Percentiles rank a stretch among this genome's conserved stretches.
These are phyloP conservation scores for Amphipyra tragopoginis DNA, from an alignment of 2,888 invertebrate genomes.

Conservation along the genomic window DNA sequence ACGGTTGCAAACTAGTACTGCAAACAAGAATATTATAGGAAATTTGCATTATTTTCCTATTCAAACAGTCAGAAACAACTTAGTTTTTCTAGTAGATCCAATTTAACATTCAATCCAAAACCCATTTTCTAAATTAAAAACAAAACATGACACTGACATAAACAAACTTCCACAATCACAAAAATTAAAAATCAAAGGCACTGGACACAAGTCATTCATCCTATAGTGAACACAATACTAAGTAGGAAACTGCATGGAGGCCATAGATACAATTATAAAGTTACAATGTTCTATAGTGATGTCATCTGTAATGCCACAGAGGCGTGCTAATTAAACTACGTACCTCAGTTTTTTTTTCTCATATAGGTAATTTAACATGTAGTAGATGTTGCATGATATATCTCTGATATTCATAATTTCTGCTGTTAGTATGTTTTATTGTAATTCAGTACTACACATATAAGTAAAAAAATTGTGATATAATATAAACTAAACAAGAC, in stretches of 20 bases:
- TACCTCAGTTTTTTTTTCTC: constrained; percentile 44
- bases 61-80: too few species aligned
- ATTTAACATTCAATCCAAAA: too few species aligned
- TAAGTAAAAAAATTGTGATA: too few species aligned
- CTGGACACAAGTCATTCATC: constrained; percentile 55
- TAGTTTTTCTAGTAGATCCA: too few species aligned
- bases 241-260: constrained; percentile 64
- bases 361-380: constrained; percentile 11
- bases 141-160: not conserved
- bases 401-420: not conserved
- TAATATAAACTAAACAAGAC: not conserved
- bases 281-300: constrained; percentile 71
- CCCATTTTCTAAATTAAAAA: not conserved
- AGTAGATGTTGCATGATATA: not conserved
- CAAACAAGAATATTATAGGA: too few species aligned
- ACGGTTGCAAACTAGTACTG: too few species aligned
- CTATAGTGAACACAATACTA: constrained; percentile 60
- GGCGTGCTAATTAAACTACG: constrained; percentile 70
- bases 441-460: not conserved
- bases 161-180: constrained; percentile 11
- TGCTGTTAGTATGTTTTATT: not conserved
- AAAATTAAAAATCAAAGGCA: constrained; percentile 25
- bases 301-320: constrained; percentile 69
- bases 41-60: too few species aligned
- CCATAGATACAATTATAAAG: constrained; percentile 63